These are phyloP conservation scores for Drosophila trapezifrons DNA, from an alignment of 1,140 invertebrate genomes.

Conservation along the genomic window DNA sequence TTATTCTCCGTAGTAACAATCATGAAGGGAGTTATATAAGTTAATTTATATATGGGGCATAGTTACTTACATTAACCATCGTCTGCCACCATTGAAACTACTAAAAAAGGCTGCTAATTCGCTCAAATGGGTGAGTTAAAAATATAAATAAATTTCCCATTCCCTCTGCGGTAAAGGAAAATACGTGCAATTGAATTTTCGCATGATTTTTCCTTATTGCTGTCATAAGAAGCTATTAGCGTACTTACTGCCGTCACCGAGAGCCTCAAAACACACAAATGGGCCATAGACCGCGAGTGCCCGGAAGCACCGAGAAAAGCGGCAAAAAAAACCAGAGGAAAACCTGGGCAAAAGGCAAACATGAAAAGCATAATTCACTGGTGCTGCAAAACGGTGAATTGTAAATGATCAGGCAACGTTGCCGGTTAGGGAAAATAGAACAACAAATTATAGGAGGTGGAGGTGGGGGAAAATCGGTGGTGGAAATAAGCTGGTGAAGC, in stretches of 20 bases:
- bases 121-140: too few species aligned
- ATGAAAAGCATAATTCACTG: conserved; percentile 72
- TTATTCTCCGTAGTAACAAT: too few species aligned
- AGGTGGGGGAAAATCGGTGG: conserved; percentile 3
- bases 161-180: not conserved
- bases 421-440: conserved; percentile 10
- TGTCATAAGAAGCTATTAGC: conserved; percentile 75
- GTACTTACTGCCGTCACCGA: conserved; percentile 54
- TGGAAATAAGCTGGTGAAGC: conserved; percentile 35
- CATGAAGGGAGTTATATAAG: too few species aligned
- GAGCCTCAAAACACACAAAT: conserved; percentile 35
- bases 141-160: not conserved
- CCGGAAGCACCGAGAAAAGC: conserved; percentile 25
- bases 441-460: conserved; percentile 5
- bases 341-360: conserved; percentile 45
- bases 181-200: conserved; percentile 47
- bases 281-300: conserved; percentile 19
- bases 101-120: not conserved
- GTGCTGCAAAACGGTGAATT: conserved; percentile 69
- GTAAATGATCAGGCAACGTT: conserved; percentile 67
- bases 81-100: not conserved
- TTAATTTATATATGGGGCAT: too few species aligned
- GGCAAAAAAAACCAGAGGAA: conserved; percentile 1
- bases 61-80: not conserved
- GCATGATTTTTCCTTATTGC: conserved; percentile 55